phyloP scores from a whole-genome alignment of 1,140 invertebrate genomes.

The Papilio glaucus region DNA sequence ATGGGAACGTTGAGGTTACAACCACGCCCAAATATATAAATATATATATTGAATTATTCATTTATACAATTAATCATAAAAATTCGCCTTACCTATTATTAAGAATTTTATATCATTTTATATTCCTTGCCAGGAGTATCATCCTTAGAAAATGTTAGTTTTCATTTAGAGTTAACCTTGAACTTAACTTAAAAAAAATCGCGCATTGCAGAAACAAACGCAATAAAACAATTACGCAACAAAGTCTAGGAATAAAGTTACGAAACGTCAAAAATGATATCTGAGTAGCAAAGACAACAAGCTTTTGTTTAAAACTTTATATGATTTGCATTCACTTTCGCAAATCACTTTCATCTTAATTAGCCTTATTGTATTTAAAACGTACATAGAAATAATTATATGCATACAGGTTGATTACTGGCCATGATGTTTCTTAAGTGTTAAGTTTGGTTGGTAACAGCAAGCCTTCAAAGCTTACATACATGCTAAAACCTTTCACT shows the following conservation, averaged over 20 bases:
- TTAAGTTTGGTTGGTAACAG: no score
- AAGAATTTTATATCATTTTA: no score
- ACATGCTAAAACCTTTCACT: no score
- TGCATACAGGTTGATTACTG: neutral
- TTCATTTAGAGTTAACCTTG: neutral
- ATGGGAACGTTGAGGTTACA: no score
- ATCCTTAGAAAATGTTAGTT: no score
- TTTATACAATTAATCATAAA: no score
- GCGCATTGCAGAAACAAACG: neutral
- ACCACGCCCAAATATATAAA: no score
- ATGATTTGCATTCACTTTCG: conserved; percentile 18
- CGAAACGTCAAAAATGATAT: conserved; percentile 2
- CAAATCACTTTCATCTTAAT: conserved; percentile 21
- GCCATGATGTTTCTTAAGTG: neutral
- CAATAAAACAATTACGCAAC: conserved; percentile 4
- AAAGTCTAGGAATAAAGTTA: conserved; percentile 9
- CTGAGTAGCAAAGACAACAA: conserved; percentile 1
- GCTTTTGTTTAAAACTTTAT: conserved; percentile 17
- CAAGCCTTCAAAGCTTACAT: no score
- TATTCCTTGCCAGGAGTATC: no score
- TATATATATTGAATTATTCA: no score
- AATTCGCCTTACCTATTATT: no score
- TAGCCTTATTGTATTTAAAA: conserved; percentile 17
- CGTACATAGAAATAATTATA: neutral
- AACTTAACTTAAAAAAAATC: neutral